Evolutionary conservation across 2,797 vertebrate genomes (phyloP), one percentile per base, ranked within the genome.

Genomic region (Myotis planiceps): DNA sequence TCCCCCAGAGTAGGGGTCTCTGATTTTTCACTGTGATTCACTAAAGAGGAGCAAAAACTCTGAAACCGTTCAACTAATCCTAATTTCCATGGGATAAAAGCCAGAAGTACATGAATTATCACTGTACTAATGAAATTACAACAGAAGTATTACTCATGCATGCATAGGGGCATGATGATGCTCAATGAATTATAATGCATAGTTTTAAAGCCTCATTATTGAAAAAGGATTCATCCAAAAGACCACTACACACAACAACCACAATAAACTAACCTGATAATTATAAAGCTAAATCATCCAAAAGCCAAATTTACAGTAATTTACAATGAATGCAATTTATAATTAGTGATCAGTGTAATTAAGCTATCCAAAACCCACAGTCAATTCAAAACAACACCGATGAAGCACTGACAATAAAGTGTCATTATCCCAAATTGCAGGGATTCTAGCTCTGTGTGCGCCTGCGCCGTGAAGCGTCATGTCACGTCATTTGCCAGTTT

Each of bases 321-420:
- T 95, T 87, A 82, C 68, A 88, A 79, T 79, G n/a, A 82, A 88
- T 93, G 25, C 14, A 58, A 65, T 86, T 87, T 90, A 49, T 81
- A 88, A 90, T 53, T 88, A 78, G 91, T 89, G 79, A 47, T 72
- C 71, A 93, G 32, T 58, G 65, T 74, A 72, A 92, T 78, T 60
- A 93, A 88, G 49, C 90, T 86, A 63, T 72, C 58, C 83, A 78
- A 92, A 93, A 84, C 42, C 4, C 53, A 63, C 1, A 78, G 86
- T 55, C 47, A 72, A n/a, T 60, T 76, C 58, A 51, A 92, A 95
- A 47, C 12, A 76, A 37, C 81, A 5, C 34, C 16, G 49, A 72
- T n/a, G 63, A 84, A 34, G 71, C 27, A 19, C 32, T 68, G 80
- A 65, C 32, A 45, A 16, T n/a, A 10, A 55, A 58, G 34, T 34